Conservation (phyloP, 2,797 vertebrate genomes). For the Scolopax bukidnonensis region DNA sequence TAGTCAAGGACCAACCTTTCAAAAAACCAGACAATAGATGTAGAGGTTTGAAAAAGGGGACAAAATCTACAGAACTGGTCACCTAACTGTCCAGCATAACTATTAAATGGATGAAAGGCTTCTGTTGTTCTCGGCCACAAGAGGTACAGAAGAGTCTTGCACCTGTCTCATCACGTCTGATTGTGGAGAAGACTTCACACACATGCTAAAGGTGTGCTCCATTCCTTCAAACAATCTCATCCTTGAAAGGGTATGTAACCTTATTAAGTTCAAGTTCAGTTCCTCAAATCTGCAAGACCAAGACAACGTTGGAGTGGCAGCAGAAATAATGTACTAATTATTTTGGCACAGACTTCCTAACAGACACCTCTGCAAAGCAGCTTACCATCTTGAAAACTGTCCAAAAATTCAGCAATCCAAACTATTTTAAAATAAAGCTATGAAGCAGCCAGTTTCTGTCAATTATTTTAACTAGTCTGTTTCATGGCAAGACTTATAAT, state of each 20-base stretch:
- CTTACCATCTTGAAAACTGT: background rate
- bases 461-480: background rate
- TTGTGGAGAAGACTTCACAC: background rate
- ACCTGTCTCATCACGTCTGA: fast-evolving
- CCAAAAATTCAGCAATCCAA: background rate
- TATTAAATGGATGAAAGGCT: background rate
- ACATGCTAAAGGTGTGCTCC: fast-evolving
- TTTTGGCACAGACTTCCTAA: background rate
- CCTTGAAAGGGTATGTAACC: background rate
- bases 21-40: background rate
- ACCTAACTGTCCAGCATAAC: background rate
- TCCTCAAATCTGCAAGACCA: background rate
- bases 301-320: background rate
- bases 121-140: background rate
- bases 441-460: background rate
- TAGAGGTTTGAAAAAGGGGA: background rate
- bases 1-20: background rate
- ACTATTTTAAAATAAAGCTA: background rate
- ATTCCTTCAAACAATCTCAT: background rate
- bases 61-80: background rate
- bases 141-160: background rate
- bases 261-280: background rate
- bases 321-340: background rate
- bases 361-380: background rate
- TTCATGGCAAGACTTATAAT: background rate